phyloP scores from a whole-genome alignment of 2,113 vertebrate species.

The Budorcas taxicolor region DNA sequence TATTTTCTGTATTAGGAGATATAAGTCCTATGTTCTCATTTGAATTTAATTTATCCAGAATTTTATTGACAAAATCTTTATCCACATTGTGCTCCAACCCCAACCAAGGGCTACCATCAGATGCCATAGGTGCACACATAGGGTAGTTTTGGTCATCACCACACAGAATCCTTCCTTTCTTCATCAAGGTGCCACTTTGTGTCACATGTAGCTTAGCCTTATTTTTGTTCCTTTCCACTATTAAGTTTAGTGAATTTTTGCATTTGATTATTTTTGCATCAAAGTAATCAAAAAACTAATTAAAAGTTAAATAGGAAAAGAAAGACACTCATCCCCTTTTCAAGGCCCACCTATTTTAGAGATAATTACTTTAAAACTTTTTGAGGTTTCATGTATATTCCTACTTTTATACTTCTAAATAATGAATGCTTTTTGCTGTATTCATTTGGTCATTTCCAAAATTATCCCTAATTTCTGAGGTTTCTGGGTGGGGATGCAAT shows the following conservation, averaged over 20 bases:
- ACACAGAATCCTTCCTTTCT: background rate
- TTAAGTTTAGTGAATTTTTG: background rate
- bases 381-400: background rate
- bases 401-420: background rate
- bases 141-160: background rate
- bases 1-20: background rate
- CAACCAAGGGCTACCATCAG: background rate
- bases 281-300: background rate
- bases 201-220: background rate
- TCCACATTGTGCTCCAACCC: accelerated
- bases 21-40: background rate
- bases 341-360: background rate
- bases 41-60: background rate
- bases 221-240: background rate
- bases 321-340: background rate
- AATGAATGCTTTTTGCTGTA: background rate
- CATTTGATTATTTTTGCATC: background rate
- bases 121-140: background rate
- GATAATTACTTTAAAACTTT: background rate
- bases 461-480: background rate
- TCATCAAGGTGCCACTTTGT: background rate
- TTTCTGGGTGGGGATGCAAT: background rate
- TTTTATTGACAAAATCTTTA: background rate
- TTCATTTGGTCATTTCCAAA: background rate
- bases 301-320: background rate